These are phyloP conservation scores for Saturnia japonica DNA, from an alignment of 2,888 invertebrate species.

Conservation along the genomic window DNA sequence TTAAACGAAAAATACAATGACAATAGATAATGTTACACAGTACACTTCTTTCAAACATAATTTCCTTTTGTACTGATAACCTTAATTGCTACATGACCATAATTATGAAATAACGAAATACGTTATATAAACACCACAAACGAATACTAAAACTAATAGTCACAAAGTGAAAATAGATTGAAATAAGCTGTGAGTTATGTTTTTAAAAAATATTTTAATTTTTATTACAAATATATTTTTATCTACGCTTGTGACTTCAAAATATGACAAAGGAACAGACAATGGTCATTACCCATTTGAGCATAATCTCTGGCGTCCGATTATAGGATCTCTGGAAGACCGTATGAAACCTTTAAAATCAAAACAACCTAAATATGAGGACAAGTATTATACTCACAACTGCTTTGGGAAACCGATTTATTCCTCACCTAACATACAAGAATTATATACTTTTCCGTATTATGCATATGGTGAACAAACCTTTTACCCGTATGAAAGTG, in stretches of 20 bases:
- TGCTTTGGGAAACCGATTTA: constrained; percentile 38
- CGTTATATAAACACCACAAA: neutral
- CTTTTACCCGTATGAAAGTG: constrained; percentile 31
- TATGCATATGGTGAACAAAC: constrained; percentile 43
- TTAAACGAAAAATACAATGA: constrained; percentile 23
- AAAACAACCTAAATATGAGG: constrained; percentile 46
- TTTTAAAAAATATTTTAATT: constrained; percentile 24
- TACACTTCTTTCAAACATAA: constrained; percentile 21
- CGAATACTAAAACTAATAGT: neutral
- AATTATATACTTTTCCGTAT: constrained; percentile 50
- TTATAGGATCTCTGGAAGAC: constrained; percentile 39
- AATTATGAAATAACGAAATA: neutral
- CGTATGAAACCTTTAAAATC: constrained; percentile 45
- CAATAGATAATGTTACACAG: constrained; percentile 28
- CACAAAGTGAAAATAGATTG: neutral
- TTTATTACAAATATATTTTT: constrained; percentile 23
- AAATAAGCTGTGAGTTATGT: constrained; percentile 26
- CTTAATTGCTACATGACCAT: constrained; percentile 33
- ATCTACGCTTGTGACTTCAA: constrained; percentile 11
- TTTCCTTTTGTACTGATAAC: constrained; percentile 40
- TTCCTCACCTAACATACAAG: constrained; percentile 38
- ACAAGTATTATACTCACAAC: constrained; percentile 43
- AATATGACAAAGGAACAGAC: constrained; percentile 26
- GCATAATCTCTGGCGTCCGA: constrained; percentile 44
- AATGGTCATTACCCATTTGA: constrained; percentile 25